A percentile compares a stretch with the other conserved stretches of the same genome.
phyloP scores from a whole-genome alignment of 2,797 vertebrate species.

The Cuculus canorus region DNA sequence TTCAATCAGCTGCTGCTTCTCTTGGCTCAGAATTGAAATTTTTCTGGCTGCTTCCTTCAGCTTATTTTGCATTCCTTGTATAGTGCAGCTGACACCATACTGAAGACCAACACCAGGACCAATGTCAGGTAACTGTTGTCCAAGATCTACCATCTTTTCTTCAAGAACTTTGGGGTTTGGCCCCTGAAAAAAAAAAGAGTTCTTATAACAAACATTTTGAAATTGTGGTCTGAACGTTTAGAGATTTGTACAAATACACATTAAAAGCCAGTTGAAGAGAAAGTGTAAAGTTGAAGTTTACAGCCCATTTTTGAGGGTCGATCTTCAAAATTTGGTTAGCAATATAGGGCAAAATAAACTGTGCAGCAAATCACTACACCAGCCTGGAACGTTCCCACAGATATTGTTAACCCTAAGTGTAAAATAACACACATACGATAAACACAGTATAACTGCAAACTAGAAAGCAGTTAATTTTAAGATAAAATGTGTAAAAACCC shows the following conservation, averaged over 20 bases:
- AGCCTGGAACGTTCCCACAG: neutral
- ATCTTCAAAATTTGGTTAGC: neutral
- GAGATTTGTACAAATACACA: neutral
- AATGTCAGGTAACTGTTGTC: conserved; percentile 44
- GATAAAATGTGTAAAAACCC: neutral
- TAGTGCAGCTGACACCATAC: neutral
- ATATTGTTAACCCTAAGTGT: neutral
- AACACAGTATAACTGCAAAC: neutral
- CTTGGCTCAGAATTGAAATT: conserved; percentile 80
- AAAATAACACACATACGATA: neutral
- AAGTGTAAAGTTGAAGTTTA: neutral
- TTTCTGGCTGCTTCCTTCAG: conserved; percentile 82
- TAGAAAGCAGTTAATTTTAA: neutral
- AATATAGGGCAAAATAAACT: neutral
- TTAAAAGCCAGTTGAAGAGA: neutral
- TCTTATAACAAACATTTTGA: neutral
- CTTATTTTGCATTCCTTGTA: conserved; percentile 67
- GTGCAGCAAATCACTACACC: neutral
- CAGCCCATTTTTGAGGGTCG: neutral
- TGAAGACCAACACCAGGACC: neutral
- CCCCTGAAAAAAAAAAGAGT: conserved; percentile 60
- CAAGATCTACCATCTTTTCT: conserved; percentile 65
- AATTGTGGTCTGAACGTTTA: neutral
- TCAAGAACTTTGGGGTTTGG: conserved; percentile 57
- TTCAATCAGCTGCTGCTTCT: conserved; percentile 88